Evolutionary conservation across 2,888 invertebrate genomes (phyloP).

Genomic region (Craniophora ligustri): DNA sequence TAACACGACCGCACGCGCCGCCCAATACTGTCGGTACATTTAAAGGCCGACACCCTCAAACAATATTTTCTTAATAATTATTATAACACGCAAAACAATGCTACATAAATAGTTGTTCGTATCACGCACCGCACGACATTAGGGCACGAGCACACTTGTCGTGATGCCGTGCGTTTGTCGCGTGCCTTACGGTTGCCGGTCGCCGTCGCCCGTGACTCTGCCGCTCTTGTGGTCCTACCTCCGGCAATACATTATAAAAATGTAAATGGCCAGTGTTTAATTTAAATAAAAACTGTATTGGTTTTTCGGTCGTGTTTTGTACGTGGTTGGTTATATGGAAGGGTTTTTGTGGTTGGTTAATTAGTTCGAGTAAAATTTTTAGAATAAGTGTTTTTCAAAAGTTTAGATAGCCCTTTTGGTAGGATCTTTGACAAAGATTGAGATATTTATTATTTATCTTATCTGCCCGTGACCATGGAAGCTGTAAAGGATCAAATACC

Average conservation of each 20-base stretch:
- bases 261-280: conserved; percentile 57
- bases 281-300: conserved; percentile 62
- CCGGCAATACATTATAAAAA: conserved; percentile 58
- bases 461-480: too few relatives aligned
- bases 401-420: too few relatives aligned
- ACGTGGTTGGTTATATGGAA: conserved; percentile 42
- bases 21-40: conserved; percentile 6
- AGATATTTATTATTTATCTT: too few relatives aligned
- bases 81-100: conserved; percentile 55
- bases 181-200: conserved; percentile 70
- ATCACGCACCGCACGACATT: conserved; percentile 75
- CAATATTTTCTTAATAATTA: conserved; percentile 34
- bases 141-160: conserved; percentile 72
- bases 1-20: too few relatives aligned
- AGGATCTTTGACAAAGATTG: too few relatives aligned
- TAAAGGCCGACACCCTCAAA: conserved; percentile 19
- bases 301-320: conserved; percentile 45
- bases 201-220: too few relatives aligned
- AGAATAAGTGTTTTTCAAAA: too few relatives aligned
- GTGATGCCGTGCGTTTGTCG: conserved; percentile 72
- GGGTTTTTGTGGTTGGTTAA: not conserved
- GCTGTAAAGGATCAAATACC: too few relatives aligned
- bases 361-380: too few relatives aligned
- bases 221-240: conserved; percentile 21
- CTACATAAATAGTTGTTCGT: conserved; percentile 52